Evolutionary conservation across 2,888 invertebrate species (phyloP).

Genomic region (Cosmorhoe ocellata): DNA sequence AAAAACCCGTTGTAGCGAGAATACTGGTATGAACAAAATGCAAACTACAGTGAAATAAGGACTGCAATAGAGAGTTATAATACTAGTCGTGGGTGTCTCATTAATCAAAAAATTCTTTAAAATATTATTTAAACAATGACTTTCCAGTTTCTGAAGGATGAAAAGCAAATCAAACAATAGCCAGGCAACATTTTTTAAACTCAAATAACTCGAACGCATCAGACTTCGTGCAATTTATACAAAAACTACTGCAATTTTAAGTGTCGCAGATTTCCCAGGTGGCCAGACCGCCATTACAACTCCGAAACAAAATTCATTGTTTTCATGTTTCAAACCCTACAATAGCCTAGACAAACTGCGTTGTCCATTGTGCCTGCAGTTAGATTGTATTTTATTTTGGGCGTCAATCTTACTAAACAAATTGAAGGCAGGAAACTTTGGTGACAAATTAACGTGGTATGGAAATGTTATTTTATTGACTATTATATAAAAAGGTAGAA

Average conservation of each 20-base stretch:
- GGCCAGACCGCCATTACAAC: constrained; percentile 31
- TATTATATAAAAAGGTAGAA: too few relatives aligned
- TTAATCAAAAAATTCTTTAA: too few relatives aligned
- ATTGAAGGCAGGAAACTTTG: too few relatives aligned
- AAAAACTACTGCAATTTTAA: constrained; percentile 33
- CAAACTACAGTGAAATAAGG: too few relatives aligned
- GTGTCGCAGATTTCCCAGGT: constrained; percentile 33
- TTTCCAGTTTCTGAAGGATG: not conserved
- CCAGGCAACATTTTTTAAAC: not conserved
- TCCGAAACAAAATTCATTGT: constrained; percentile 33
- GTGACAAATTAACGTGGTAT: too few relatives aligned
- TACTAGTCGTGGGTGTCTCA: too few relatives aligned
- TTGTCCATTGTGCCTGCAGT: constrained; percentile 10
- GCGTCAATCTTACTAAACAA: not conserved
- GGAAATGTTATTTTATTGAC: too few relatives aligned
- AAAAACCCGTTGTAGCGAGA: too few relatives aligned
- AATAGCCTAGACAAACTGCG: constrained; percentile 12
- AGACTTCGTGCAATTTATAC: constrained; percentile 30
- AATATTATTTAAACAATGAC: constrained; percentile 2
- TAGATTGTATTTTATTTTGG: constrained; percentile 4
- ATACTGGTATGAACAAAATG: too few relatives aligned
- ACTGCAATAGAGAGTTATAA: too few relatives aligned
- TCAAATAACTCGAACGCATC: constrained; percentile 17
- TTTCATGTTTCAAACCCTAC: constrained; percentile 19
- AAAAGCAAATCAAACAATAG: not conserved